Evolutionary conservation across 2,797 vertebrate species (phyloP).

Genomic region (Myotis planiceps): DNA sequence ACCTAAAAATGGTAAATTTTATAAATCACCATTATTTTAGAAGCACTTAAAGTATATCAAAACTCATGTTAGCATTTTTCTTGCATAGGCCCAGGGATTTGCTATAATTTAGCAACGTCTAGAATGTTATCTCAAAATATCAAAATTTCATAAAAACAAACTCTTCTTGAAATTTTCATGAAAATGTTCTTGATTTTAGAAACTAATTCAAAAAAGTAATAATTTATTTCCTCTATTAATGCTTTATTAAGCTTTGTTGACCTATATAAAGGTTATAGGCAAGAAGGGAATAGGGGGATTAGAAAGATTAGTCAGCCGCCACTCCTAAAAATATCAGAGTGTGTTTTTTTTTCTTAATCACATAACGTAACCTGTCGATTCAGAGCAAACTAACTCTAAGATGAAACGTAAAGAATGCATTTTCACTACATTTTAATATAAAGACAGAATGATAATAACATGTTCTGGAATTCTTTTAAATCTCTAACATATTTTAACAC

Average conservation of each 20-base stretch:
- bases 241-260: conserved; percentile 75
- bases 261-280: conserved; percentile 68
- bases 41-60: not conserved
- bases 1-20: not conserved
- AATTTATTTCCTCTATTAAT: conserved; percentile 46
- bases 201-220: not conserved
- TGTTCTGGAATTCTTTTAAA: not conserved
- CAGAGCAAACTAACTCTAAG: conserved; percentile 45
- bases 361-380: conserved; percentile 59
- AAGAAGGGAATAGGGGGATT: conserved; percentile 49
- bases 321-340: conserved; percentile 80
- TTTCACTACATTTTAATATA: not conserved
- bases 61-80: not conserved
- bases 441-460: not conserved
- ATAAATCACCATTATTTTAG: not conserved
- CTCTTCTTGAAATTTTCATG: not conserved
- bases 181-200: conserved; percentile 28
- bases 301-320: conserved; percentile 70
- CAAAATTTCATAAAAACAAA: conserved; percentile 18
- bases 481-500: conserved; percentile 5
- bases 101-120: not conserved
- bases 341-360: conserved; percentile 82
- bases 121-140: not conserved
- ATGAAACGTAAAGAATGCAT: conserved; percentile 22
- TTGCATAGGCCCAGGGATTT: not conserved